phyloP scores from a whole-genome alignment of 2,888 invertebrate species.

The Luperina testacea region DNA sequence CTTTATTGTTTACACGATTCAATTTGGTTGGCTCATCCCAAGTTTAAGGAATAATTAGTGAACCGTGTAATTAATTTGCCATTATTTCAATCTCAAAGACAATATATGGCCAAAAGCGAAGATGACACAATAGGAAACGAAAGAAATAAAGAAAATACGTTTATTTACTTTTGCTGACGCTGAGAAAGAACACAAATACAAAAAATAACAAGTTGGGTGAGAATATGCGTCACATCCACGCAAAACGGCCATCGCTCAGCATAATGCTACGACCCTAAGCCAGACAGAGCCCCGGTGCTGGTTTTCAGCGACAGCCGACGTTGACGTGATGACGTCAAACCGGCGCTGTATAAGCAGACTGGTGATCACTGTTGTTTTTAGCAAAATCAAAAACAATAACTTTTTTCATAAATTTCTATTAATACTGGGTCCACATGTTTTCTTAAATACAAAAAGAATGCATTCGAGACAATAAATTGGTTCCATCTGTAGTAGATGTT shows the following conservation, averaged over 20 bases:
- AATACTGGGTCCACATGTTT: neutral
- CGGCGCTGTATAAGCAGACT: neutral
- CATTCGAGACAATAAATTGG: constrained; percentile 2
- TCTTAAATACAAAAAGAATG: neutral
- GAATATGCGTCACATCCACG: neutral
- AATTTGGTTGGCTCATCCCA: neutral
- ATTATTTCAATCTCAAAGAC: neutral
- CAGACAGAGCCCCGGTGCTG: neutral
- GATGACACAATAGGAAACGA: neutral
- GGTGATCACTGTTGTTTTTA: neutral
- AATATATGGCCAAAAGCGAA: neutral
- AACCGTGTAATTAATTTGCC: neutral
- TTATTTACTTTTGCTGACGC: neutral
- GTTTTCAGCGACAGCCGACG: neutral
- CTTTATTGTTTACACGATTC: constrained; percentile 6
- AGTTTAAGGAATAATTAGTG: neutral
- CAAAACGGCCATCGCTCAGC: neutral
- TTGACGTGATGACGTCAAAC: neutral
- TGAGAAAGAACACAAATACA: neutral
- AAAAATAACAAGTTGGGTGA: neutral
- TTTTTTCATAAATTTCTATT: neutral
- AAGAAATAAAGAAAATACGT: neutral
- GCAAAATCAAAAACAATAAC: neutral
- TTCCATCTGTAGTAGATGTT: constrained; percentile 12
- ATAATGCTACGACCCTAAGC: neutral